Evolutionary conservation across 2,888 invertebrate species (phyloP), one percentile per base, ranked within the genome.

Genomic region (Ectemnius cavifrons): DNA sequence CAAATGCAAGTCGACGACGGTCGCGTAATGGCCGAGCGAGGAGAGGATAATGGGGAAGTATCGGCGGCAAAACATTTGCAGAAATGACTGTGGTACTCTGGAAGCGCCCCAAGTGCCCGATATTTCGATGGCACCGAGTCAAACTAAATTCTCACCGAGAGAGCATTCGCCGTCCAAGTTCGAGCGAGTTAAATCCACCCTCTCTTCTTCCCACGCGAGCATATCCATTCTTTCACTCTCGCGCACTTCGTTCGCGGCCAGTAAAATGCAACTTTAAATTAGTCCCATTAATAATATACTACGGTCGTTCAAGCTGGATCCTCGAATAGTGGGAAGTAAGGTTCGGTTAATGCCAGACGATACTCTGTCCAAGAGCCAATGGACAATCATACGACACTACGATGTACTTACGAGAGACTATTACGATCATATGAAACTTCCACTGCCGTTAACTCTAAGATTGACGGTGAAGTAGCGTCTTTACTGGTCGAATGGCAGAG

Each of bases 151-250:
- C 63, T 68, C 59, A 28, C 64, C 46, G 60, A 62, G 52, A 47
- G 46, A 47, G 37, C 14, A 18, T 56, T 66, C 56, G 45, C 49
- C 45, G 59, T 23, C 37, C 67, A 14, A 57, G 68, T 57, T 20
- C 23, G 23, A 14, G 18, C 45, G 65, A 74, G 70, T 72, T 77
- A 68, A 74, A 79, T 74, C 70, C 62, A 68, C 68, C 67, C 64
- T 64, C 56, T 18, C 56, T 63, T 52, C 57, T 14, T 5, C 27
- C 18, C 59, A 47, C 5, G 67, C 23, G 23, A 23, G 23, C 20
- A 23, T 2, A 23, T 23, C 20, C 23, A 23, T 23, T 23, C 37
- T 37, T 37, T 37, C 37, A 8, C 37, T 37, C 28, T n/a, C n/a
- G n/a, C n/a, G n/a, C n/a, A n/a, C n/a, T n/a, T 0, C 28, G 8